Conservation (phyloP, 2,113 vertebrate genomes). For the Emydocephalus ijimae region DNA sequence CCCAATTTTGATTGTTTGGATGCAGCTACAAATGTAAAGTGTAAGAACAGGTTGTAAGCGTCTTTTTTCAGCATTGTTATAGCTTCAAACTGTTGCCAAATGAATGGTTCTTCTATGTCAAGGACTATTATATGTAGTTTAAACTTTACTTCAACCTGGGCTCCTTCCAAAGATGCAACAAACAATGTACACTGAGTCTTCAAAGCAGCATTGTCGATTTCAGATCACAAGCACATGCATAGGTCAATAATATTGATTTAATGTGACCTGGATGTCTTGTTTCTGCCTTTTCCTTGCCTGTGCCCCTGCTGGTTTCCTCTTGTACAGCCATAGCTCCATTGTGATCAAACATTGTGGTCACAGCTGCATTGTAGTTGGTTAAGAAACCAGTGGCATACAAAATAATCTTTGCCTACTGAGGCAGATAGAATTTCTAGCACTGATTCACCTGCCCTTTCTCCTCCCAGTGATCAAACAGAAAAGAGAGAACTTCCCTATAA, state of each 20-base stretch:
- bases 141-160: not conserved
- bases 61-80: not conserved
- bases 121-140: not conserved
- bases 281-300: not conserved
- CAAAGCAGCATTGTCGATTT: not conserved
- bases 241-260: not conserved
- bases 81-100: not conserved
- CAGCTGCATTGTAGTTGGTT: not conserved
- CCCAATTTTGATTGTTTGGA: not conserved
- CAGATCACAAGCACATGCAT: not conserved
- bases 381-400: not conserved
- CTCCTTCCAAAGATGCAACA: not conserved
- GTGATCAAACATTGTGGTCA: not conserved
- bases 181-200: fast-evolving
- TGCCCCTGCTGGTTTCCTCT: not conserved
- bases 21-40: not conserved
- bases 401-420: not conserved
- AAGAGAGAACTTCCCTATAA: not conserved
- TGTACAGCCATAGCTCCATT: not conserved
- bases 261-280: not conserved
- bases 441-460: not conserved
- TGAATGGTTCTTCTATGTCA: not conserved
- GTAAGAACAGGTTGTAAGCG: not conserved
- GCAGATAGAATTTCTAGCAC: not conserved
- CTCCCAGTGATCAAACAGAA: not conserved